Percentiles rank a stretch among this genome's conserved stretches.
Conservation (phyloP, 2,888 invertebrate species). For the Candidula unifasciata region DNA sequence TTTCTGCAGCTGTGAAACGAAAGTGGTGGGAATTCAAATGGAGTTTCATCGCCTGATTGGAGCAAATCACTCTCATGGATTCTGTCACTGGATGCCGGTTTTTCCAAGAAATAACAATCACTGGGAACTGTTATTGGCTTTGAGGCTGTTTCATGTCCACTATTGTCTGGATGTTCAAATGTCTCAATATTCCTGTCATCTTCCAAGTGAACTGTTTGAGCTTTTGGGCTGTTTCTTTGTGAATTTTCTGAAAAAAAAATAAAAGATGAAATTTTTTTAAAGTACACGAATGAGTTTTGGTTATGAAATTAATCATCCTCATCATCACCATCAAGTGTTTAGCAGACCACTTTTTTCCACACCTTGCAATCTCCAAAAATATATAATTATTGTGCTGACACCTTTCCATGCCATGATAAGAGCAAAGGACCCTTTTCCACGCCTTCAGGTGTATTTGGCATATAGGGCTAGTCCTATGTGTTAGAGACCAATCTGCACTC, state of each 20-base stretch:
- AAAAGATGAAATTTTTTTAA: neutral
- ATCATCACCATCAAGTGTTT: too few species aligned
- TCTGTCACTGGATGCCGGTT: neutral
- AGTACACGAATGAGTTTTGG: too few species aligned
- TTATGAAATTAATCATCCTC: too few species aligned
- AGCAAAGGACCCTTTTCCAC: too few species aligned
- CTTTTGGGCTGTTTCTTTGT: neutral
- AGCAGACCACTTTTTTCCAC: too few species aligned
- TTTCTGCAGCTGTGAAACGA: neutral
- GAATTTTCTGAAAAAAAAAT: conserved; percentile 3
- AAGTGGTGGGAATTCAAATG: conserved; percentile 34
- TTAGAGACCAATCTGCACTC: too few species aligned
- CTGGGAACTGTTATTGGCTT: neutral
- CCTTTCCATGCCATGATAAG: too few species aligned
- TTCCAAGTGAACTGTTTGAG: neutral
- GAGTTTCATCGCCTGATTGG: conserved; percentile 13
- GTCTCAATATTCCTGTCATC: neutral
- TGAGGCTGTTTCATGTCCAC: conserved; percentile 4
- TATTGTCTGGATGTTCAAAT: neutral
- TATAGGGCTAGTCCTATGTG: too few species aligned
- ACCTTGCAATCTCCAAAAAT: too few species aligned
- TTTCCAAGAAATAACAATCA: neutral
- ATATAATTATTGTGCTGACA: too few species aligned
- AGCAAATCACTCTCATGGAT: neutral
- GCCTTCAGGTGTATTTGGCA: too few species aligned